Percentiles rank a stretch among this genome's conserved stretches.
Evolutionary conservation across 2,113 vertebrate genomes (phyloP).

Genomic region (Phoxinus phoxinus): DNA sequence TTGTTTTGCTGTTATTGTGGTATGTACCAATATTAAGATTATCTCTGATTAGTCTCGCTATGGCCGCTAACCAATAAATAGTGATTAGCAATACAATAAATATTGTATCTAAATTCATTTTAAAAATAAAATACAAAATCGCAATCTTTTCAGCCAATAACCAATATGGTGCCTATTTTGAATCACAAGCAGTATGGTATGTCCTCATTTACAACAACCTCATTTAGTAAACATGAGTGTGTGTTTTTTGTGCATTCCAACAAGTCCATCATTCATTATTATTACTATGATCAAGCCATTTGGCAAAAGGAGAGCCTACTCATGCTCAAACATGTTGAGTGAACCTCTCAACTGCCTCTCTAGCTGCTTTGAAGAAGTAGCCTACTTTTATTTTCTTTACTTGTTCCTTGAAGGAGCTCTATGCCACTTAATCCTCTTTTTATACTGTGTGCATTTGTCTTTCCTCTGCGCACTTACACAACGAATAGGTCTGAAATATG

Average conservation of each 20-base stretch:
- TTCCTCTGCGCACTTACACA: not conserved
- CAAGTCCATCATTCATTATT: not conserved
- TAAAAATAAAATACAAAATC: too few relatives aligned
- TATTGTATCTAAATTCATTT: too few relatives aligned
- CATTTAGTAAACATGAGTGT: not conserved
- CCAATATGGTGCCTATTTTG: not conserved
- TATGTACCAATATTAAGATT: not conserved
- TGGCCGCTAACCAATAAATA: too few relatives aligned
- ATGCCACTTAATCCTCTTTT: conserved; percentile 11
- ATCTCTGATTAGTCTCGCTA: not conserved
- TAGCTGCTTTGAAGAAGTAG: conserved; percentile 26
- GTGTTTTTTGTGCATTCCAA: not conserved
- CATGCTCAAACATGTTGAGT: conserved; percentile 16
- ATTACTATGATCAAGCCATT: not conserved
- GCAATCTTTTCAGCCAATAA: not conserved
- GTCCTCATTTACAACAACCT: not conserved
- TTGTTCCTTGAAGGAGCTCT: not conserved
- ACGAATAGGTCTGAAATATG: not conserved
- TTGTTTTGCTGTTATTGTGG: not conserved
- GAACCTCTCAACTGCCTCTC: not conserved
- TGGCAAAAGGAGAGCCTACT: not conserved
- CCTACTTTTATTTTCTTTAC: conserved; percentile 29
- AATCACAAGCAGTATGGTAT: not conserved
- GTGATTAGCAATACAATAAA: too few relatives aligned
- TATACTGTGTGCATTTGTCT: not conserved